A percentile compares a stretch with the other conserved stretches of the same genome.
These are phyloP conservation scores for Colostygia pectinataria DNA, from an alignment of 2,888 invertebrate genomes.

Conservation along the genomic window DNA sequence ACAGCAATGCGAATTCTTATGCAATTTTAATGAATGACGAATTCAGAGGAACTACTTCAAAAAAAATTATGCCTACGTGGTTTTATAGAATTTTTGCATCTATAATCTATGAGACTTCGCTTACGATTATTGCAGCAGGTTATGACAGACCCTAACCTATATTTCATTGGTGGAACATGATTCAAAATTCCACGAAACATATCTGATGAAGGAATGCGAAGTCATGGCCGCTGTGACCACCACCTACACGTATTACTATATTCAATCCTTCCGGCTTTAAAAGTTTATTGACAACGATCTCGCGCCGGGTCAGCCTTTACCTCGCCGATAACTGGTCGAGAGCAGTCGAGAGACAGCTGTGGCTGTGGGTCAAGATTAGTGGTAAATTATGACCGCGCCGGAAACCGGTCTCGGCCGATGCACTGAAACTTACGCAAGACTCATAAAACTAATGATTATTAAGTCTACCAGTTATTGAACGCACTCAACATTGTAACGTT, in stretches of 20 bases:
- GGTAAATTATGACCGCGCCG: conserved; percentile 61
- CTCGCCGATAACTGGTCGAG: conserved; percentile 55
- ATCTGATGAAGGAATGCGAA: conserved; percentile 1
- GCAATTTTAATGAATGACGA: too few relatives aligned
- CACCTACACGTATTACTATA: too few relatives aligned
- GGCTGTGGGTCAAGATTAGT: conserved; percentile 79
- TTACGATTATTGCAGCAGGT: neutral
- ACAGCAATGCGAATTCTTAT: too few relatives aligned
- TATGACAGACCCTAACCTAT: conserved; percentile 3
- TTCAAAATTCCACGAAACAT: conserved; percentile 13
- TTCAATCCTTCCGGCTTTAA: conserved; percentile 51
- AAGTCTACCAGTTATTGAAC: conserved; percentile 38
- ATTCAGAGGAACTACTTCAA: too few relatives aligned
- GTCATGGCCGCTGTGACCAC: conserved; percentile 30
- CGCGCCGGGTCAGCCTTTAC: conserved; percentile 48
- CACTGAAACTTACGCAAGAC: conserved; percentile 56
- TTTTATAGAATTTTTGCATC: too few relatives aligned
- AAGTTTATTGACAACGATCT: conserved; percentile 48
- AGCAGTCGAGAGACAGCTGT: conserved; percentile 66
- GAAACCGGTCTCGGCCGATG: conserved; percentile 70
- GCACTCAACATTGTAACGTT: conserved; percentile 25
- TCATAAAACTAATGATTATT: conserved; percentile 45
- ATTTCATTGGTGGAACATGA: conserved; percentile 11
- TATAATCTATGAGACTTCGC: too few relatives aligned
- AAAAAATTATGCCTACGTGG: too few relatives aligned